phyloP scores from a whole-genome alignment of 2,888 invertebrate genomes.

The Bellardia pandia region DNA sequence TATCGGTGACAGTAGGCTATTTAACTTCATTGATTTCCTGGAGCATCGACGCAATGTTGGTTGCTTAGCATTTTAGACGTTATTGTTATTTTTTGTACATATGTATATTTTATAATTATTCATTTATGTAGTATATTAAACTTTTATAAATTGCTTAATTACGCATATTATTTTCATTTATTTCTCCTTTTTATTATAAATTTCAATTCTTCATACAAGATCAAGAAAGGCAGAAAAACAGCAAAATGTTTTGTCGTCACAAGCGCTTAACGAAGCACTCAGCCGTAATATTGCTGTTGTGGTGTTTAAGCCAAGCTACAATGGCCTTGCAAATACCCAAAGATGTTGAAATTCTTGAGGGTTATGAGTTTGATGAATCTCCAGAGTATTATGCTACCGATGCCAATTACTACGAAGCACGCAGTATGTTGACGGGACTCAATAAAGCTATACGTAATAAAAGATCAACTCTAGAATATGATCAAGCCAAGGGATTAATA shows the following conservation, averaged over 20 bases:
- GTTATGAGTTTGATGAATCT: constrained; percentile 78
- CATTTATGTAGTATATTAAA: background rate
- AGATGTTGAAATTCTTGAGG: constrained; percentile 80
- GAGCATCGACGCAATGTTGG: no score
- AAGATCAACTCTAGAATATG: constrained; percentile 78
- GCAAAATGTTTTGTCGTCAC: constrained; percentile 56
- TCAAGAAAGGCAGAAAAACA: constrained; percentile 20
- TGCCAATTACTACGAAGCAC: constrained; percentile 78
- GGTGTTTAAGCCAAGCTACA: constrained; percentile 33
- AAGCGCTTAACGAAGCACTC: constrained; percentile 41
- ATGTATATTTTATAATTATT: no score
- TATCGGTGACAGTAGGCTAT: no score
- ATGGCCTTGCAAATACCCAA: constrained; percentile 78
- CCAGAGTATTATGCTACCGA: constrained; percentile 78
- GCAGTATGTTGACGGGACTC: constrained; percentile 75
- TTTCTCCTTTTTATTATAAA: constrained; percentile 32
- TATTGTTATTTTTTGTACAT: no score
- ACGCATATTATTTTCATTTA: background rate
- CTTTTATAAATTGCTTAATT: background rate
- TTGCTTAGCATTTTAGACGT: no score
- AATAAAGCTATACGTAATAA: constrained; percentile 79
- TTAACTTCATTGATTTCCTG: no score
- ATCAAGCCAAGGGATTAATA: constrained; percentile 75
- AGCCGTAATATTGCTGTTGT: constrained; percentile 41
- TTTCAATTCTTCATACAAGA: constrained; percentile 10